Evolutionary conservation across 1,140 invertebrate species (phyloP).

Genomic region (Saxidomus purpurata): DNA sequence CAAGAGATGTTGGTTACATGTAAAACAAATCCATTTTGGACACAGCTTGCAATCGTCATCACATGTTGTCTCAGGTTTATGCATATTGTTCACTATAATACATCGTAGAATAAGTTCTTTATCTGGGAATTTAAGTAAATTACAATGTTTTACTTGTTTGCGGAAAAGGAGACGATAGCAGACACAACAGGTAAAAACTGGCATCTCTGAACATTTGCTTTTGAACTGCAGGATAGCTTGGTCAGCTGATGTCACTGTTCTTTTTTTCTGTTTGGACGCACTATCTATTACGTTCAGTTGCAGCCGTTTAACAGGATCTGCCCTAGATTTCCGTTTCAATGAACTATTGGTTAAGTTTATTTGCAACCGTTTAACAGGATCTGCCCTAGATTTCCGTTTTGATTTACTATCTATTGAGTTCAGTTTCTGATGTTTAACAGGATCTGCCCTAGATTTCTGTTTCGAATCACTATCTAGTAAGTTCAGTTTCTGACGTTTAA

Average conservation of each 20-base stretch:
- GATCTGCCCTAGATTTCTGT: too few species aligned
- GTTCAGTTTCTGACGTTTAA: too few species aligned
- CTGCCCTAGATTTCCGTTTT: too few species aligned
- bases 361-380: too few species aligned
- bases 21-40: not conserved
- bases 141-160: not conserved
- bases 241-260: not conserved
- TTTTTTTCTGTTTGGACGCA: not conserved
- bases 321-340: too few species aligned
- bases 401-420: too few species aligned
- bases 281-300: too few species aligned
- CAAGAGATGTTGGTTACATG: not conserved
- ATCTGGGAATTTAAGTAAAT: too few species aligned
- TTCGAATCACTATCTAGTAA: too few species aligned
- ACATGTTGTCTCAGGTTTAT: not conserved
- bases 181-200: constrained; percentile 15
- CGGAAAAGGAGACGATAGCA: not conserved
- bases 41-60: too few species aligned
- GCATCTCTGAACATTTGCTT: not conserved
- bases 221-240: not conserved
- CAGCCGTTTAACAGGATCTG: too few species aligned
- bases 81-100: not conserved
- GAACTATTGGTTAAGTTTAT: not conserved
- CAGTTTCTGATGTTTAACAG: too few species aligned
- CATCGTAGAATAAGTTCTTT: not conserved